Evolutionary conservation across 2,113 vertebrate genomes (phyloP).

Genomic region (Willisornis vidua): DNA sequence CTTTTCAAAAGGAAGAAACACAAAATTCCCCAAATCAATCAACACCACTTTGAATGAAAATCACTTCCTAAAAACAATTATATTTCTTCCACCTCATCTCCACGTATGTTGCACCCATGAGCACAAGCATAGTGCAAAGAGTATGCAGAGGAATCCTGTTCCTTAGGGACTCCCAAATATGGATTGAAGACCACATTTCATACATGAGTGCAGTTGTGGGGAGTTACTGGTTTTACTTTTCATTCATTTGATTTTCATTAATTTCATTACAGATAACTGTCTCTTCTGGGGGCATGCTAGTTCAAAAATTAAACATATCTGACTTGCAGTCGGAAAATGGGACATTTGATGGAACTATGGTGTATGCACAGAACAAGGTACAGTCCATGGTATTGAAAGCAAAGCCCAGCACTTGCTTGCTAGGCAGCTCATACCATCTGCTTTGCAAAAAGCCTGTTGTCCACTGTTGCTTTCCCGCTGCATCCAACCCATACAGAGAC

Average conservation of each 20-base stretch:
- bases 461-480: neutral
- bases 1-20: neutral
- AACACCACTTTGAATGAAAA: neutral
- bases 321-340: conserved; percentile 83
- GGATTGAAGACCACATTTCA: neutral
- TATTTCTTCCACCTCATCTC: neutral
- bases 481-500: neutral
- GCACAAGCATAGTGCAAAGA: neutral
- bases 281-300: conserved; percentile 89
- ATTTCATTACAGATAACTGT: conserved; percentile 79
- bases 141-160: neutral
- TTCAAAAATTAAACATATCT: conserved; percentile 82
- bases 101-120: neutral
- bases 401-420: neutral
- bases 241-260: neutral
- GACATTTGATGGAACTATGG: conserved; percentile 86
- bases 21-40: neutral
- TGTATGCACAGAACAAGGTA: conserved; percentile 90
- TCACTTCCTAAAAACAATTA: neutral
- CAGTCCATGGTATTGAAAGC: neutral
- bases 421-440: neutral
- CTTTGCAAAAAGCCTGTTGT: neutral
- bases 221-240: conserved; percentile 65
- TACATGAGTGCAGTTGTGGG: neutral
- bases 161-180: neutral